phyloP scores from a whole-genome alignment of 1,140 invertebrate genomes.

The Drosophila ficusphila region DNA sequence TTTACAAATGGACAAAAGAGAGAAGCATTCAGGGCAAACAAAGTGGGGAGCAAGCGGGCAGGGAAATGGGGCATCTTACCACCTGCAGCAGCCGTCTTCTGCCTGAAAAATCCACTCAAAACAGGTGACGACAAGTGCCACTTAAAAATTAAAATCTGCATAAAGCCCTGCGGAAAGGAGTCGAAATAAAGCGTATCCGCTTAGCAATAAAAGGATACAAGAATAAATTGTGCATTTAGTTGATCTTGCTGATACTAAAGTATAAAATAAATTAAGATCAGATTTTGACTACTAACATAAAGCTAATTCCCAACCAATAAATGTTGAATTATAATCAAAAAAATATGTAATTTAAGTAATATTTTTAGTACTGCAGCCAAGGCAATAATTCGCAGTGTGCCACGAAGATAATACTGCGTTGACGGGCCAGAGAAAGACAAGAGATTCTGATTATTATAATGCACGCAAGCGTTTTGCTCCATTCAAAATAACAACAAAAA shows the following conservation, averaged over 20 bases:
- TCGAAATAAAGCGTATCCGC: conserved; percentile 31
- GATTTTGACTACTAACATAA: too few relatives aligned
- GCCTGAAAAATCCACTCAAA: conserved; percentile 11
- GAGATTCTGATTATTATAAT: conserved; percentile 54
- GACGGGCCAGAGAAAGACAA: conserved; percentile 16
- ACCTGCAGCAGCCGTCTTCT: not conserved
- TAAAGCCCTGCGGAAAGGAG: conserved; percentile 2
- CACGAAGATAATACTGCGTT: conserved; percentile 17
- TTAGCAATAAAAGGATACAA: conserved; percentile 8
- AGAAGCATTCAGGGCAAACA: conserved; percentile 36
- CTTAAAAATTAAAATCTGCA: conserved; percentile 45
- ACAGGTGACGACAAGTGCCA: conserved; percentile 38
- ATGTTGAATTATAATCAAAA: too few relatives aligned
- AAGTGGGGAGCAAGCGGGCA: conserved; percentile 1
- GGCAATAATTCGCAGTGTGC: too few relatives aligned
- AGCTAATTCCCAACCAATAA: too few relatives aligned
- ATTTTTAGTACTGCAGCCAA: not conserved
- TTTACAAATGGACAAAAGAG: conserved; percentile 36
- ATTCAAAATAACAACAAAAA: conserved; percentile 37
- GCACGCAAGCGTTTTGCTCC: conserved; percentile 40
- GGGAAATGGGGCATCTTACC: conserved; percentile 5
- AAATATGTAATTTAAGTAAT: too few relatives aligned
- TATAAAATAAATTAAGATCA: not conserved
- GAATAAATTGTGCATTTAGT: not conserved
- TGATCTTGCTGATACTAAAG: not conserved